These are phyloP conservation scores for Hecatera dysodea DNA, from an alignment of 2,888 invertebrate genomes.

Conservation along the genomic window DNA sequence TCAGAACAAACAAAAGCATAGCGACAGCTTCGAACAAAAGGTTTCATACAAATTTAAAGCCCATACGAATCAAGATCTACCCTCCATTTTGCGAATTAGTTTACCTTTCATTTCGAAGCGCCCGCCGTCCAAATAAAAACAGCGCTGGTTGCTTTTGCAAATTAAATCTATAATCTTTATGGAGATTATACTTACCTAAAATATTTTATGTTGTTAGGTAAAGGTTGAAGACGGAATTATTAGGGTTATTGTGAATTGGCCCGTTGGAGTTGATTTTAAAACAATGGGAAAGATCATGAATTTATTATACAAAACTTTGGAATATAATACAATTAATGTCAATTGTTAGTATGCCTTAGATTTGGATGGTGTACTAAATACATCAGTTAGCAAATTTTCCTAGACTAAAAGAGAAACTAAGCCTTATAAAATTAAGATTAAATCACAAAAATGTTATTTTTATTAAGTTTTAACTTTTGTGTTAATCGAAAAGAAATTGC, in stretches of 20 bases:
- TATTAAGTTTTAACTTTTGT: no score
- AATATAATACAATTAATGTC: background rate
- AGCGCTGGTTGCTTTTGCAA: constrained; percentile 64
- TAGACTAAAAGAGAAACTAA: no score
- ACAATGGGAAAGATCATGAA: background rate
- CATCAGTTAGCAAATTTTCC: no score
- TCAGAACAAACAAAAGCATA: constrained; percentile 22
- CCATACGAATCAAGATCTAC: constrained; percentile 54
- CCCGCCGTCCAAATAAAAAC: constrained; percentile 72
- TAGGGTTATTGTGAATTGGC: constrained; percentile 42
- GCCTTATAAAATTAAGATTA: no score
- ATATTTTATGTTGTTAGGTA: constrained; percentile 49
- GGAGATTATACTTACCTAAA: constrained; percentile 62
- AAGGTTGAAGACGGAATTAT: constrained; percentile 54
- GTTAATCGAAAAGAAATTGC: no score
- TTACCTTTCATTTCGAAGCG: constrained; percentile 87
- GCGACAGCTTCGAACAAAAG: constrained; percentile 29
- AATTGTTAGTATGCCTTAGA: background rate
- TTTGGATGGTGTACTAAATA: background rate
- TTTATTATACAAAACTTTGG: background rate
- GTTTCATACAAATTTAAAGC: constrained; percentile 27
- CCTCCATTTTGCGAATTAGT: constrained; percentile 85
- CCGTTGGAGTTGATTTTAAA: constrained; percentile 42
- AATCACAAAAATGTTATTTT: no score
- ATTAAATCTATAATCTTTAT: constrained; percentile 79